Conservation (phyloP, 2,888 invertebrate species). For the Yponomeuta plumbellus region DNA sequence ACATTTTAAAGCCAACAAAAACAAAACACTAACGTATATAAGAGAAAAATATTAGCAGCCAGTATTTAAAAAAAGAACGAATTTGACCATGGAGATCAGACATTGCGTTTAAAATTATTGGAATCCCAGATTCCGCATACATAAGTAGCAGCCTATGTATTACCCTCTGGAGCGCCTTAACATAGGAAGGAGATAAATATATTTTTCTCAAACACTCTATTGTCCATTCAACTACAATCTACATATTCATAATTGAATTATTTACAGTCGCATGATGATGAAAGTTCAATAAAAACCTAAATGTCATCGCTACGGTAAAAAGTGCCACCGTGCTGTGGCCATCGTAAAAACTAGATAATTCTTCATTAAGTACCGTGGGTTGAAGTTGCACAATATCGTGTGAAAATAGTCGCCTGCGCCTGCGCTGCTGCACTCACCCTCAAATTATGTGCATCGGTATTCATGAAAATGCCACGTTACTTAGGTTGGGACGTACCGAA, state of each 20-base stretch:
- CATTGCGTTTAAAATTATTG: no score
- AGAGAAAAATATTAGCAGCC: no score
- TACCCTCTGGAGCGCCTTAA: no score
- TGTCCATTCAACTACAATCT: no score
- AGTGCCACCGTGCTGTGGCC: constrained; percentile 35
- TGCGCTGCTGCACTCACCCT: constrained; percentile 50
- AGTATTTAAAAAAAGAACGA: no score
- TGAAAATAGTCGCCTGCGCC: constrained; percentile 62
- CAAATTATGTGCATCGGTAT: constrained; percentile 52
- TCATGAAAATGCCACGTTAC: constrained; percentile 52
- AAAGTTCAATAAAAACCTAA: constrained; percentile 1
- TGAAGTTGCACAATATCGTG: constrained; percentile 38
- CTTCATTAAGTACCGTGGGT: neutral
- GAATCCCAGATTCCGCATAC: no score
- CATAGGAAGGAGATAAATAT: no score
- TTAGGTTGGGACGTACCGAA: constrained; percentile 33
- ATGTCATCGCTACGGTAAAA: constrained; percentile 20
- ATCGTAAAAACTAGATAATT: neutral
- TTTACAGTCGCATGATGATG: constrained; percentile 8
- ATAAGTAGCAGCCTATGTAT: no score
- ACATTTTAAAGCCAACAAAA: no score
- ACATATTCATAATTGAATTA: neutral
- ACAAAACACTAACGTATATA: no score
- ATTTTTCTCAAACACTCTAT: no score
- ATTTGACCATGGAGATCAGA: no score